Conservation (phyloP, 1,140 invertebrate genomes). For the Hesperophylax magnus region DNA sequence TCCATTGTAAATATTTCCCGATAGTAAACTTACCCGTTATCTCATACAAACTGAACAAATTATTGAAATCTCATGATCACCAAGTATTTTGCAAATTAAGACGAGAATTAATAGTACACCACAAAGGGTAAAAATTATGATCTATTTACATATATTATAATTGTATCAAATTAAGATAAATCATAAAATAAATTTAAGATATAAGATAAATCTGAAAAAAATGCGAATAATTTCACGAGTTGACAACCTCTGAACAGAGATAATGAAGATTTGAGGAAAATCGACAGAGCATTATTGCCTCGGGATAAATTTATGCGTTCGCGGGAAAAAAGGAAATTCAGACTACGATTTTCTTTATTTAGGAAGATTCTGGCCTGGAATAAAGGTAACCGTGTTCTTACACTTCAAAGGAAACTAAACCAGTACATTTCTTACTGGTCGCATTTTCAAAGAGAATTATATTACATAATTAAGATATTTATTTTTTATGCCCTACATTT, state of each 20-base stretch:
- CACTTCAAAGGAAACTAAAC: conserved; percentile 46
- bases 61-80: no score
- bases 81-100: no score
- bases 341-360: conserved; percentile 34
- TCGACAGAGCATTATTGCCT: conserved; percentile 57
- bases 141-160: no score
- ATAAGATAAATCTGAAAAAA: no score
- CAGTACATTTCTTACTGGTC: not conserved
- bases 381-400: conserved; percentile 35
- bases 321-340: conserved; percentile 52
- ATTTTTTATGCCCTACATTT: not conserved
- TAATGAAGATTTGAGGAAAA: conserved; percentile 59
- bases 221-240: not conserved
- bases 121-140: no score
- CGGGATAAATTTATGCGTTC: conserved; percentile 58
- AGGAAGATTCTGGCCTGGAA: conserved; percentile 11
- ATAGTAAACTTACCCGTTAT: no score
- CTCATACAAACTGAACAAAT: no score
- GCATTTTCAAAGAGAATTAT: conserved; percentile 6
- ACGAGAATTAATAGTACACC: no score
- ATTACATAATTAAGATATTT: conserved; percentile 1
- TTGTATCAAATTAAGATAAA: no score
- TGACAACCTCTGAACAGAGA: conserved; percentile 44
- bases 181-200: no score
- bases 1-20: no score